Evolutionary conservation across 2,888 invertebrate species (phyloP).

Genomic region (Tryphoninae sp.): DNA sequence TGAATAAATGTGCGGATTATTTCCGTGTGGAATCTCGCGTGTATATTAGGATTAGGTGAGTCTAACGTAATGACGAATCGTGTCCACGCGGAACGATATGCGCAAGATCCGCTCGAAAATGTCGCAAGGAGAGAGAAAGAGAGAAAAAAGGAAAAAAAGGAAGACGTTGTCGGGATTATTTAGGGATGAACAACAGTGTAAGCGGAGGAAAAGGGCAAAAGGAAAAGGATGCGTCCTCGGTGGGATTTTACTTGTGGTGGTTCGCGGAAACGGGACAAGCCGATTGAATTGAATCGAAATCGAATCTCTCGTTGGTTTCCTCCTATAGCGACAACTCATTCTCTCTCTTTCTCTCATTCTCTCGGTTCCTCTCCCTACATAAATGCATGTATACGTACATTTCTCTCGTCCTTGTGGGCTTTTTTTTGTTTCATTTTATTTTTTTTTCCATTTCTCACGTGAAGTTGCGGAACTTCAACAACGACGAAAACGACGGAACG

Average conservation of each 20-base stretch:
- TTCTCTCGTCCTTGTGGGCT: neutral
- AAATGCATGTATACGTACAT: slow-evolving; percentile 6
- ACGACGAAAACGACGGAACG: slow-evolving; percentile 48
- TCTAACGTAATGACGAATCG: too few species aligned
- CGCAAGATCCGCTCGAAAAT: neutral
- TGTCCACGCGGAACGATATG: neutral
- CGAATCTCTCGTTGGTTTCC: slow-evolving; percentile 49
- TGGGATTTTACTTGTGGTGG: slow-evolving; percentile 37
- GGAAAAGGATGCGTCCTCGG: slow-evolving; percentile 32
- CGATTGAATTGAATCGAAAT: slow-evolving; percentile 62
- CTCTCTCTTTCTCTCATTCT: slow-evolving; percentile 21
- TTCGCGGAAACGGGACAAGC: slow-evolving; percentile 14
- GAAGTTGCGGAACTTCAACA: slow-evolving; percentile 46
- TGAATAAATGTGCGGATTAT: too few species aligned
- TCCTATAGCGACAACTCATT: slow-evolving; percentile 31
- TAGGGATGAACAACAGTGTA: slow-evolving; percentile 43
- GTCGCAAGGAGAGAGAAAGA: neutral
- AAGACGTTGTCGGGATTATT: slow-evolving; percentile 46
- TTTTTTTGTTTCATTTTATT: neutral
- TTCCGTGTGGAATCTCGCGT: too few species aligned
- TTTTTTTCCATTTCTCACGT: slow-evolving; percentile 3
- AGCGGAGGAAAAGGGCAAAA: slow-evolving; percentile 15
- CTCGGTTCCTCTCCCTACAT: slow-evolving; percentile 1
- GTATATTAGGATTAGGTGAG: too few species aligned
- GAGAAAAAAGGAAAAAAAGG: neutral